These are phyloP conservation scores for Dichetophora obliterata DNA, from an alignment of 2,888 invertebrate genomes.

Conservation along the genomic window DNA sequence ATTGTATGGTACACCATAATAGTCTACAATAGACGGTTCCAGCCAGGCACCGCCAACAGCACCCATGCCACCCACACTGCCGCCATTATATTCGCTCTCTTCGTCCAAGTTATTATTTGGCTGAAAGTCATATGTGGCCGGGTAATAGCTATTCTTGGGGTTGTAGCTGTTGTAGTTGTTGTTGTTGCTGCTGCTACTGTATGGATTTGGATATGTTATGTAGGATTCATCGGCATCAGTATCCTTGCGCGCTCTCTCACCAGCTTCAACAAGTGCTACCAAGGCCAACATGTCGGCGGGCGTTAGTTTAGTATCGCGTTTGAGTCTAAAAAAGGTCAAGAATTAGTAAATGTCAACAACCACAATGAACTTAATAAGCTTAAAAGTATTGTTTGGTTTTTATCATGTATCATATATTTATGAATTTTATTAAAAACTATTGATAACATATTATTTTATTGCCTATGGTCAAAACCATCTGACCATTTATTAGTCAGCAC, in stretches of 20 bases:
- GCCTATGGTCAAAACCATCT: too few species aligned
- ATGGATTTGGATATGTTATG: constrained; percentile 28
- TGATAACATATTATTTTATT: too few species aligned
- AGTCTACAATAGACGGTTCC: constrained; percentile 64
- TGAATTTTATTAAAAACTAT: background rate
- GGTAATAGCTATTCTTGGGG: constrained; percentile 45
- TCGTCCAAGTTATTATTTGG: constrained; percentile 44
- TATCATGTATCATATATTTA: background rate
- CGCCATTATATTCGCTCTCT: constrained; percentile 52
- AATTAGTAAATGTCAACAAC: constrained; percentile 5
- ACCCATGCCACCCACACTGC: constrained; percentile 48
- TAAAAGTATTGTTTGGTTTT: background rate
- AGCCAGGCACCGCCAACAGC: constrained; percentile 59
- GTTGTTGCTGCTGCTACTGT: constrained; percentile 28
- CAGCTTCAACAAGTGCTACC: constrained; percentile 68
- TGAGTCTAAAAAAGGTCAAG: constrained; percentile 54
- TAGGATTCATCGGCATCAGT: constrained; percentile 56
- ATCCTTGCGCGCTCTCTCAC: constrained; percentile 67
- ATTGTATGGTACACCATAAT: constrained; percentile 65
- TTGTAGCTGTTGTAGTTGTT: constrained; percentile 52
- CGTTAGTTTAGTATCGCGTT: constrained; percentile 67
- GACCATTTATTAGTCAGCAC: too few species aligned
- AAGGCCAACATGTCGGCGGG: constrained; percentile 69
- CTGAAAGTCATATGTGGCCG: constrained; percentile 48
- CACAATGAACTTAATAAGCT: background rate